Evolutionary conservation across 2,113 vertebrate species (phyloP).

Genomic region (Crypturellus undulatus): DNA sequence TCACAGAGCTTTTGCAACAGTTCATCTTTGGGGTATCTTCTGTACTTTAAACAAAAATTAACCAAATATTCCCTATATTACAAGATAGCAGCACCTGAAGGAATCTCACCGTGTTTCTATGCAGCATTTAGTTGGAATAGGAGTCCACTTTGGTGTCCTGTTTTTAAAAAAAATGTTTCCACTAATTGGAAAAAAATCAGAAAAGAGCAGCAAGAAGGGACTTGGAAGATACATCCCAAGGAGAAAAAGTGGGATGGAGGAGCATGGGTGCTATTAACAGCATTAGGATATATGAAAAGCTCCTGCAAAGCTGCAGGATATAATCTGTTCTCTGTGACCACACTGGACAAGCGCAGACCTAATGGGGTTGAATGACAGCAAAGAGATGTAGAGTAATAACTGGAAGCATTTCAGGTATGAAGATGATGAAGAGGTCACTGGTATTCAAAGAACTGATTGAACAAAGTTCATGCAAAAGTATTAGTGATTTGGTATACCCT

Average conservation of each 20-base stretch:
- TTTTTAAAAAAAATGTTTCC: background rate
- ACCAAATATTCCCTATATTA: background rate
- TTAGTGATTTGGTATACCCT: background rate
- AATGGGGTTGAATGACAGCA: background rate
- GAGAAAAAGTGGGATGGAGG: background rate
- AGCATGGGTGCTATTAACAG: background rate
- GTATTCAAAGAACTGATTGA: background rate
- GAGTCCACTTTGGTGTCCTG: background rate
- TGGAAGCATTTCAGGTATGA: background rate
- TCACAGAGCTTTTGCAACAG: background rate
- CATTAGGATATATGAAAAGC: background rate
- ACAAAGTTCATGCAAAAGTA: background rate
- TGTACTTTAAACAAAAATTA: background rate
- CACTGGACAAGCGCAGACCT: background rate
- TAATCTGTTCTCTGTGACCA: background rate
- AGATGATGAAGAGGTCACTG: background rate
- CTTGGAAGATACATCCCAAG: background rate
- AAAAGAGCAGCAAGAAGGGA: background rate
- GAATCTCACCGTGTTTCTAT: background rate
- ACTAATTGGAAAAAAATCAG: accelerated
- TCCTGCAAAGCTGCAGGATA: background rate
- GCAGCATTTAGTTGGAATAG: background rate
- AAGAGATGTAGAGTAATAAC: background rate
- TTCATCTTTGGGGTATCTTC: background rate
- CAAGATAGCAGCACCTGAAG: background rate